phyloP scores from a whole-genome alignment of 2,797 vertebrate species.

The Lepilemur septentrionalis region DNA sequence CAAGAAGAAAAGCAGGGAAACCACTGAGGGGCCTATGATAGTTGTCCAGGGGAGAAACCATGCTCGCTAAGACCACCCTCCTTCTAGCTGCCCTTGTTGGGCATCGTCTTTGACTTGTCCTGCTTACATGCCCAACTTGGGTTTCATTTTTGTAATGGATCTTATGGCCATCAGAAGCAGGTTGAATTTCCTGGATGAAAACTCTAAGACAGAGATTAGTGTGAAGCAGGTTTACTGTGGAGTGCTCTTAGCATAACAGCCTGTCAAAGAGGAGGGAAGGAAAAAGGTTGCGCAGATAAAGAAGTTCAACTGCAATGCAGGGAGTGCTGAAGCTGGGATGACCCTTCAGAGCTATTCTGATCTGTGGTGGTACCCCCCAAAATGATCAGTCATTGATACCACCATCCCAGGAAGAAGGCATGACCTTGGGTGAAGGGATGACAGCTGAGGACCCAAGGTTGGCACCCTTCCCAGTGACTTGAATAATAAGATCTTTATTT shows the following conservation, averaged over 20 bases:
- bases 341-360: background rate
- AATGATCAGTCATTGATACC: background rate
- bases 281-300: background rate
- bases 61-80: background rate
- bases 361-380: background rate
- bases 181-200: background rate
- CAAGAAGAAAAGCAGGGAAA: background rate
- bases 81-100: background rate
- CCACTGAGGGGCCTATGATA: background rate
- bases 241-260: background rate
- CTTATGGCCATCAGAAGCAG: background rate
- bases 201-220: background rate
- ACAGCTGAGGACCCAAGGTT: background rate
- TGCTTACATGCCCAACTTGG: background rate
- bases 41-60: background rate
- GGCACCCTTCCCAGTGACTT: background rate
- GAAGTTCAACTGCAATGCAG: background rate
- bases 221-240: background rate
- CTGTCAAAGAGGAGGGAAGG: background rate
- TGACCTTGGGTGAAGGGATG: background rate
- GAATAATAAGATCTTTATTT: conserved; percentile 1
- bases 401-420: background rate
- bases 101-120: background rate
- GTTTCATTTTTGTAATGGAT: background rate
- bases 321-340: background rate